Evolutionary conservation across 2,888 invertebrate genomes (phyloP), one percentile per base, ranked within the genome.

Genomic region (Hololepta plana): DNA sequence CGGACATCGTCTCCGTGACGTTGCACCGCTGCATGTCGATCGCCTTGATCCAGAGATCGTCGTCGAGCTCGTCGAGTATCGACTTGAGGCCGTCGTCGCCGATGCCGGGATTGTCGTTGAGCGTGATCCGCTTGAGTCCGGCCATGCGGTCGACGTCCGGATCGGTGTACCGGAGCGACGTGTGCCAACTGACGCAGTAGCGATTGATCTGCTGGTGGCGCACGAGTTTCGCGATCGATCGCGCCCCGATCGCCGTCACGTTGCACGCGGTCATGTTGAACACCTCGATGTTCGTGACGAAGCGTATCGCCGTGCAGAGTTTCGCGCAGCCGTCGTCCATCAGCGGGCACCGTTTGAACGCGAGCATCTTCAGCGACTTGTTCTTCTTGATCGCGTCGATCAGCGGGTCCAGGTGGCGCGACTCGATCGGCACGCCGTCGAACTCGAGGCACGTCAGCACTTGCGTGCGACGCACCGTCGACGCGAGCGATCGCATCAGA

Each of bases 31-130:
- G 80, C 42, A 80, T 51, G 43, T 82, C 81, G 26, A 82, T 42
- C 1, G 74, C 81, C 56, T 76, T 79, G 12, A 82, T 64, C 81
- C 81, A 82, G 25, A 77, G 60, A 46, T 80, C 81, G 43, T 82
- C 82, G 24, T 70, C 63, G 4, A 81, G 56, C 10, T 72, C 69
- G 17, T 76, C 71, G 1, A 75, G 51, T 16, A 82, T 62, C 11
- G 59, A 49, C 15, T 48, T 43, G 0, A 70, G 53, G 0, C 76
- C 81, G 1, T 55, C 54, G 45, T 81, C 76, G 0, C 70, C 67
- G 8, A 82, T 51, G 32, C 59, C 58, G 1, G 67, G 63, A 52
- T 82, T 82, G 16, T 64, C 64, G 40, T 79, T 76, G 11, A 82
- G 43, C 0, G 69, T 64, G 31, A 84, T 59, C 20, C 72, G 58